Percentiles rank a stretch among this genome's conserved stretches.
Conservation (phyloP, 2,113 vertebrate genomes). For the Lasiurus cinereus region DNA sequence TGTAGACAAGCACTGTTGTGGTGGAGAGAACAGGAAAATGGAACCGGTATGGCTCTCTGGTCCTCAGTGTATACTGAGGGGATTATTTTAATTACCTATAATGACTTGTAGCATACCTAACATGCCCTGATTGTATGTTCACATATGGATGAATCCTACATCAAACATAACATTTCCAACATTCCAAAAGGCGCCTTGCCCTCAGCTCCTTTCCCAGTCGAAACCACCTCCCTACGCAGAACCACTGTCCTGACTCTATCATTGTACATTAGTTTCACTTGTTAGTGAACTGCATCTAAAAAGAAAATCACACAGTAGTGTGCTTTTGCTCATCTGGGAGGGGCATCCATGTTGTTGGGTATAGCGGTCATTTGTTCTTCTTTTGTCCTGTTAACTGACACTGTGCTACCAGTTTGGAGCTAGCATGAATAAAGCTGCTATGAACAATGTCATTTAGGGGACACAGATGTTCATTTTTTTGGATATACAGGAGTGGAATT, state of each 20-base stretch:
- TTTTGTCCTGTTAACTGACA: fast-evolving
- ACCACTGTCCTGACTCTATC: background rate
- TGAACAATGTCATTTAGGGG: background rate
- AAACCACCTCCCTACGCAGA: background rate
- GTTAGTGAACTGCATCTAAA: background rate
- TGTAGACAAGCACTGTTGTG: fast-evolving
- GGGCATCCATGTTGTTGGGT: fast-evolving
- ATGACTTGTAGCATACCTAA: background rate
- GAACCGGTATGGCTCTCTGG: background rate
- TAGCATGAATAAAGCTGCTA: fast-evolving
- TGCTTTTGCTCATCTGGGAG: background rate
- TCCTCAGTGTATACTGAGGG: background rate
- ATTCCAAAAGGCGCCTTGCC: background rate
- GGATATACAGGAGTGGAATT: background rate
- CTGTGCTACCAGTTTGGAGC: background rate
- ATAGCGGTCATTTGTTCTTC: fast-evolving
- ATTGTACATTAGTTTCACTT: background rate
- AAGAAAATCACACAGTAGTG: background rate
- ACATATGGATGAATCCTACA: background rate
- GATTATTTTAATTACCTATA: background rate
- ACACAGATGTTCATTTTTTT: fast-evolving
- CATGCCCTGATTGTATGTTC: fast-evolving
- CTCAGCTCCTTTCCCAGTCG: too few relatives aligned
- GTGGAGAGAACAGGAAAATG: background rate
- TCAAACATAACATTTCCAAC: background rate